A percentile compares a stretch with the other conserved stretches of the same genome.
Evolutionary conservation across 1,140 invertebrate species (phyloP).

Genomic region (Ostrea denselamellosa): DNA sequence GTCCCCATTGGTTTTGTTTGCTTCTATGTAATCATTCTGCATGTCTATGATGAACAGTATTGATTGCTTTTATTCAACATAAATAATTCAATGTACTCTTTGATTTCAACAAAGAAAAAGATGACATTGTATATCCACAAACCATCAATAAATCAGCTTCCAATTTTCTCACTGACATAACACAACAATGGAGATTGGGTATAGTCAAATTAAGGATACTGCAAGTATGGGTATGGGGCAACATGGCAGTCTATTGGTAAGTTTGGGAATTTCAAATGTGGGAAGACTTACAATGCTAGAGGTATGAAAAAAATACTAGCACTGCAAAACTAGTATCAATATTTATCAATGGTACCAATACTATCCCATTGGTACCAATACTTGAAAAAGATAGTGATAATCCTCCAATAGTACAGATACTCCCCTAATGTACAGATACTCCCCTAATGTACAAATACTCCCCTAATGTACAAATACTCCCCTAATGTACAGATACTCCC

Average conservation of each 20-base stretch:
- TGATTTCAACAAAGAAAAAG: not conserved
- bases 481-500: too few relatives aligned
- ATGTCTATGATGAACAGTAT: not conserved
- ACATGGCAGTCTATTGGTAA: not conserved
- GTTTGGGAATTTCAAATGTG: not conserved
- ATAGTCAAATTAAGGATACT: not conserved
- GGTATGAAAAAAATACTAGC: too few relatives aligned
- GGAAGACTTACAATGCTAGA: too few relatives aligned
- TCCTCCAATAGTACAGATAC: too few relatives aligned
- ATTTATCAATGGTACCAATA: too few relatives aligned
- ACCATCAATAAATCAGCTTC: not conserved
- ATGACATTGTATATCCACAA: not conserved
- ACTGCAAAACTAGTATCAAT: too few relatives aligned
- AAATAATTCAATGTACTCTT: conserved; percentile 13
- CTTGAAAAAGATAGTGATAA: too few relatives aligned
- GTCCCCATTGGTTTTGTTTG: not conserved
- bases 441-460: too few relatives aligned
- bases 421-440: too few relatives aligned
- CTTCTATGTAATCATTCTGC: not conserved
- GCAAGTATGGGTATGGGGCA: not conserved
- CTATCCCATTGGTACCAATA: too few relatives aligned
- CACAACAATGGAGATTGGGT: not conserved
- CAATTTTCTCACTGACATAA: not conserved
- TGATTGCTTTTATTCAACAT: conserved; percentile 3
- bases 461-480: too few relatives aligned